Conservation (phyloP, 2,797 vertebrate genomes). For the Labeo calbasu region DNA sequence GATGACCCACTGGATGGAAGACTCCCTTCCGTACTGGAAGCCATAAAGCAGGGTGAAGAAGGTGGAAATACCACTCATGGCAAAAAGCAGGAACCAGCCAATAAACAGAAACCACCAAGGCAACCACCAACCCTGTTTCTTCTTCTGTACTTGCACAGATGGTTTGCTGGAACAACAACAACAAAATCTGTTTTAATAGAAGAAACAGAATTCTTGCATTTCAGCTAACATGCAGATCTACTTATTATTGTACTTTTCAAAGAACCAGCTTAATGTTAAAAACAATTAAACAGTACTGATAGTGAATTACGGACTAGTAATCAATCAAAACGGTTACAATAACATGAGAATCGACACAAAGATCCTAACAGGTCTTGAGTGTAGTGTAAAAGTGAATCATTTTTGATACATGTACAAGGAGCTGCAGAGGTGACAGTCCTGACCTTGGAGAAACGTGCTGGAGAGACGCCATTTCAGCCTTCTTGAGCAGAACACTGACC, state of each 20-base stretch:
- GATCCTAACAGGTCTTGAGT: background rate
- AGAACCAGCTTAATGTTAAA: conserved; percentile 5
- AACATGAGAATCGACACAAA: background rate
- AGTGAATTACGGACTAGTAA: background rate
- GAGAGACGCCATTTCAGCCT: conserved; percentile 76
- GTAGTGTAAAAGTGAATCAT: background rate
- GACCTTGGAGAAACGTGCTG: conserved; percentile 75
- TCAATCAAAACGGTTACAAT: background rate
- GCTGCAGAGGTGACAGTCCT: conserved; percentile 27
- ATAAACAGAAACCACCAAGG: conserved; percentile 87
- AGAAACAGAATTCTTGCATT: background rate
- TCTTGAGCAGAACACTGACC: conserved; percentile 71
- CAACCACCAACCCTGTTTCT: conserved; percentile 66
- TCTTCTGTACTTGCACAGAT: conserved; percentile 61
- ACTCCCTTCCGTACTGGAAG: conserved; percentile 78
- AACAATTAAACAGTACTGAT: background rate
- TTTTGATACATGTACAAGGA: background rate
- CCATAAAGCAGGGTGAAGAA: conserved; percentile 85
- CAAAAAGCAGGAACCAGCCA: conserved; percentile 82
- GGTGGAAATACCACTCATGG: conserved; percentile 81
- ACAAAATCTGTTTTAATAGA: background rate
- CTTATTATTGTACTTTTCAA: background rate
- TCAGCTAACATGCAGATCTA: background rate
- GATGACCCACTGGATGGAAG: conserved; percentile 83
- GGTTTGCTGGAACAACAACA: conserved; percentile 60